A percentile compares a stretch with the other conserved stretches of the same genome.
Conservation (phyloP, 2,113 vertebrate species). For the Alaudala cheleensis region DNA sequence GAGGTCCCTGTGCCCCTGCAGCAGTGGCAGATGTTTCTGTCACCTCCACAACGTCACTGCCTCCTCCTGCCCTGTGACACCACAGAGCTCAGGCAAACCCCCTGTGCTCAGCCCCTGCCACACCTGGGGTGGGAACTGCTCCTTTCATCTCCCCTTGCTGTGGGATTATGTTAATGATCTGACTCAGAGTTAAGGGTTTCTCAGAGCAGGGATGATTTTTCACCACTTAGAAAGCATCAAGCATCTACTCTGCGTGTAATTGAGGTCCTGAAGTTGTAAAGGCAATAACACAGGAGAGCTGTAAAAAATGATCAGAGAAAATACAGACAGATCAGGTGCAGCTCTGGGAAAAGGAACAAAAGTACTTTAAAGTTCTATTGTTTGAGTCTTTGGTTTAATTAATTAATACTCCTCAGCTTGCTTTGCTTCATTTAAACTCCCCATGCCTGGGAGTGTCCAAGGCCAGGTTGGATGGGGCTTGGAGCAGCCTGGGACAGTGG, state of each 20-base stretch:
- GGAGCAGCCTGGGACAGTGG: not conserved
- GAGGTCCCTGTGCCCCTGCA: not conserved
- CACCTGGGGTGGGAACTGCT: not conserved
- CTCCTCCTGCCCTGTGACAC: not conserved
- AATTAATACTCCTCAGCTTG: not conserved
- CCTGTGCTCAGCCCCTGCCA: not conserved
- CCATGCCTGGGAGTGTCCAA: not conserved
- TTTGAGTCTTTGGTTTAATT: not conserved
- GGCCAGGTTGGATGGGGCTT: rapidly evolving
- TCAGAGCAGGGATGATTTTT: constrained; percentile 8
- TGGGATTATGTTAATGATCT: not conserved
- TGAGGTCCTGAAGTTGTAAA: constrained; percentile 11
- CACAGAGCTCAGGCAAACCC: not conserved
- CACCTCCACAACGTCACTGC: not conserved
- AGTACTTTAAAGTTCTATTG: not conserved
- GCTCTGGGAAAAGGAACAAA: not conserved
- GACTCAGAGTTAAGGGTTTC: not conserved
- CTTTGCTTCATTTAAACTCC: not conserved
- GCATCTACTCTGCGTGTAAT: not conserved
- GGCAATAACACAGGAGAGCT: not conserved
- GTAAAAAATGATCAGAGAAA: not conserved
- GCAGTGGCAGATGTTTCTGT: not conserved
- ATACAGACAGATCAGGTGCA: not conserved
- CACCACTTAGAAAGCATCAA: not conserved
- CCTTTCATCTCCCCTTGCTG: not conserved